Evolutionary conservation across 2,797 vertebrate genomes (phyloP).

Genomic region (Loris lydekkerianus): DNA sequence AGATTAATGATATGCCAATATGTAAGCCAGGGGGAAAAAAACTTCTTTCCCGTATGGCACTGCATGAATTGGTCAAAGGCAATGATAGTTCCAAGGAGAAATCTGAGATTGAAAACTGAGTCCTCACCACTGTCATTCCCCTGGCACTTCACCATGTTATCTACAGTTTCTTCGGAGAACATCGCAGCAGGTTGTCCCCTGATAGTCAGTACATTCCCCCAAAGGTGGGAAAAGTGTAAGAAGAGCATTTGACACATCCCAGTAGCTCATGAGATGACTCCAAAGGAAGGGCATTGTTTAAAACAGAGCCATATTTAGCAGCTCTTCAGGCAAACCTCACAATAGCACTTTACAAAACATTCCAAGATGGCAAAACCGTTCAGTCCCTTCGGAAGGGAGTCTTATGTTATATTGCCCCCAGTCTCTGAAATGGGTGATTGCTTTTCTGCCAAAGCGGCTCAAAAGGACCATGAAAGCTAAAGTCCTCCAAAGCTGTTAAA

Average conservation of each 20-base stretch:
- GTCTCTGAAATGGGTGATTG: constrained; percentile 80
- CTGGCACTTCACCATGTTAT: constrained; percentile 46
- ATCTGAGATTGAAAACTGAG: constrained; percentile 51
- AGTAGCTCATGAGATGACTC: constrained; percentile 73
- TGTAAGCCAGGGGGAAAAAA: constrained; percentile 57
- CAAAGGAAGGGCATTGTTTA: constrained; percentile 82
- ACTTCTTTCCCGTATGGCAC: not conserved
- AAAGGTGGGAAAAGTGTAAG: constrained; percentile 69
- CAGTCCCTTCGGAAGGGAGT: constrained; percentile 56
- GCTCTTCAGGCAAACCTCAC: constrained; percentile 46
- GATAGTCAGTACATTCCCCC: constrained; percentile 28
- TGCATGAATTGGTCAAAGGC: constrained; percentile 35
- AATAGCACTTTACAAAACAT: constrained; percentile 65
- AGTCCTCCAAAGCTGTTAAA: constrained; percentile 87
- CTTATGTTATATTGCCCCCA: constrained; percentile 36
- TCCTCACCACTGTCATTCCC: not conserved
- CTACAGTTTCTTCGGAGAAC: constrained; percentile 71
- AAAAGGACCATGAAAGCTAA: constrained; percentile 84
- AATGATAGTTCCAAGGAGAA: constrained; percentile 66
- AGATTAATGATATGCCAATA: constrained; percentile 70
- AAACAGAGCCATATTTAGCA: constrained; percentile 77
- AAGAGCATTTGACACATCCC: constrained; percentile 21
- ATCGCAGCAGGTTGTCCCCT: constrained; percentile 56
- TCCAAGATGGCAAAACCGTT: constrained; percentile 72
- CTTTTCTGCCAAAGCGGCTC: constrained; percentile 84